Evolutionary conservation across 2,888 invertebrate species (phyloP), one percentile per base, ranked within the genome.

Genomic region (Alloscopus bannaensis): DNA sequence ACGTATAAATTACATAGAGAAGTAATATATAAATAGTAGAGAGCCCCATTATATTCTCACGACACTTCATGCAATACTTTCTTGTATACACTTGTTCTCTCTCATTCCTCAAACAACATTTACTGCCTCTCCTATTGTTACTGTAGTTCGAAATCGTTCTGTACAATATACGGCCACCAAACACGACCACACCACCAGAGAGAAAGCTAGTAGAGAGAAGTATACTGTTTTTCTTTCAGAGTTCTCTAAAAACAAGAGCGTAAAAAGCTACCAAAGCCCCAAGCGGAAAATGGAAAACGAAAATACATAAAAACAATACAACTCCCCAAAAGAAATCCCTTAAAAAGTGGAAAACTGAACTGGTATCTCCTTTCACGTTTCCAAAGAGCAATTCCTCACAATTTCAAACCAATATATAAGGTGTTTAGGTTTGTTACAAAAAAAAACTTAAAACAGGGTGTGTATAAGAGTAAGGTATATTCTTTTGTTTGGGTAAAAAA

Each of bases 91-190:
- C n/a, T n/a, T n/a, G n/a, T n/a, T n/a, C 24, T 57, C 26, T 28
- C 45, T n/a, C 64, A 28, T 60, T 71, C 59, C 40, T 42, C 36
- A 18, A 8, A 3, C 28, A 47, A 40, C 28, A 4, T 47, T 52
- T n/a, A n/a, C n/a, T n/a, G n/a, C n/a, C n/a, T n/a, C n/a, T 24
- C 22, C 60, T 18, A 59, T 59, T 42, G 50, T 47, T 31, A 66
- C 70, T 77, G 77, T 70, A 77, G 55, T 77, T 31, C 68, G 45
- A n/a, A n/a, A n/a, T n/a, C 59, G 70, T 59, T 70, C 55, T 70
- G 78, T 78, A 81, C 75, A 79, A 79, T 79, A 81, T 79, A 83
- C 83, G 81, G 83, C 81, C 83, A 83, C 81, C 83, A 83, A 83
- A 83, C 81, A 83, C 83, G 79, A 83, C 81, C 81, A 83, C 81